A percentile compares a stretch with the other conserved stretches of the same genome.
Conservation (phyloP, 1,140 invertebrate species). For the Drosophila lowei region DNA sequence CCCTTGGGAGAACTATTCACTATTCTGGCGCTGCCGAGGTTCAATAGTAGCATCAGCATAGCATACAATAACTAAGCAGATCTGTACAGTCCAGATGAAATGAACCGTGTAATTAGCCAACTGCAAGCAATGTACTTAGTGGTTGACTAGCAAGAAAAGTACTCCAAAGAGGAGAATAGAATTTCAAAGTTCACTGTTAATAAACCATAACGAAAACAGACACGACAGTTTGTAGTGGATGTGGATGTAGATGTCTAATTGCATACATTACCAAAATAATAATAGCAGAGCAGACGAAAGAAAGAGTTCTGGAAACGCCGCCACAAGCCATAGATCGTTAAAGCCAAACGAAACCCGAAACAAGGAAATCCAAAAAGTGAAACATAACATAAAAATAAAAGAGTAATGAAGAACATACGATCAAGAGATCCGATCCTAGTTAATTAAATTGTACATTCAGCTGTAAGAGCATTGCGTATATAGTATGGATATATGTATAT, state of each 20-base stretch:
- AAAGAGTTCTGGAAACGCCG: constrained; percentile 38
- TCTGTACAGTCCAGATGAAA: constrained; percentile 36
- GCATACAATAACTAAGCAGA: constrained; percentile 21
- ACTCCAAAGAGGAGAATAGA: constrained; percentile 18
- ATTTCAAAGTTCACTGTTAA: constrained; percentile 76
- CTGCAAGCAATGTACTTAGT: constrained; percentile 38
- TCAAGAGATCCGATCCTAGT: constrained; percentile 76
- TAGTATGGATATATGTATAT: constrained; percentile 56
- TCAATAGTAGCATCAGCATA: neutral
- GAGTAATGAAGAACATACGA: constrained; percentile 39
- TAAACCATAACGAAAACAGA: constrained; percentile 56
- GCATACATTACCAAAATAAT: constrained; percentile 29
- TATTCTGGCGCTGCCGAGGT: constrained; percentile 1
- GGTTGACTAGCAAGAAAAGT: constrained; percentile 3
- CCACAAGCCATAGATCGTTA: constrained; percentile 38
- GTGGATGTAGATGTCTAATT: constrained; percentile 7
- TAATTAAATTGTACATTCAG: constrained; percentile 80
- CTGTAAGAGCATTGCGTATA: constrained; percentile 61
- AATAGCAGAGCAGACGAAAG: constrained; percentile 18
- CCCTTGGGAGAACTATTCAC: neutral
- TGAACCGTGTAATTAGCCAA: constrained; percentile 28
- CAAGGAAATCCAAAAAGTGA: constrained; percentile 20
- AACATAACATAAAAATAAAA: constrained; percentile 23
- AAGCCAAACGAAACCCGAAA: constrained; percentile 45
- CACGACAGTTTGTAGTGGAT: constrained; percentile 37